Percentiles rank a stretch among this genome's conserved stretches.
Conservation (phyloP, 2,797 vertebrate species). For the Amblyraja radiata region DNA sequence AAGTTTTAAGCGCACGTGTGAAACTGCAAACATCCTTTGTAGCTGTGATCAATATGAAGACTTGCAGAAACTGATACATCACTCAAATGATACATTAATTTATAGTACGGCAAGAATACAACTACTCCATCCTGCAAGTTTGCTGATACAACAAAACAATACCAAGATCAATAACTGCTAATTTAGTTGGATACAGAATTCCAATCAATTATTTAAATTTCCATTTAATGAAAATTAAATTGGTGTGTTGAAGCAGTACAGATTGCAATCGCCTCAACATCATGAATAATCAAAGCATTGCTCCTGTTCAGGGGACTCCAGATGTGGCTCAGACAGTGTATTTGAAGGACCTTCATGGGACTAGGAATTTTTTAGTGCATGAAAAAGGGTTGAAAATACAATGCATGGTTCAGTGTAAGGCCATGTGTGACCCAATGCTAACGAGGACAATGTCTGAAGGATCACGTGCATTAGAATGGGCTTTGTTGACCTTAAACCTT, state of each 20-base stretch:
- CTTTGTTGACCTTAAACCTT: too few relatives aligned
- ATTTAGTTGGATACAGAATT: neutral
- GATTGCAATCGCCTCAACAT: neutral
- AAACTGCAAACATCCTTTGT: neutral
- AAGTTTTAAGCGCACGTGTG: neutral
- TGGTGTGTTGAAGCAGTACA: neutral
- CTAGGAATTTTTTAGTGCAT: too few relatives aligned
- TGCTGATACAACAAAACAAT: neutral
- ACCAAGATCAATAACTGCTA: neutral
- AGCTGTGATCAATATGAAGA: neutral
- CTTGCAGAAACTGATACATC: neutral
- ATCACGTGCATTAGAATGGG: too few relatives aligned
- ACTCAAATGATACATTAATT: neutral
- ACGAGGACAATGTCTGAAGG: too few relatives aligned
- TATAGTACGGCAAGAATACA: neutral
- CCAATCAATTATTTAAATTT: constrained; percentile 16
- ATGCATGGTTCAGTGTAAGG: too few relatives aligned
- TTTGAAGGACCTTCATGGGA: neutral
- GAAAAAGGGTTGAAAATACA: too few relatives aligned
- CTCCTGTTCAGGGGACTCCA: neutral
- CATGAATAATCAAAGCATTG: neutral
- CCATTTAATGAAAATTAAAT: neutral
- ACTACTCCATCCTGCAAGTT: neutral
- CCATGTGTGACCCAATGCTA: too few relatives aligned
- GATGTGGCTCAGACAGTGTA: neutral